phyloP scores from a whole-genome alignment of 2,888 invertebrate genomes.

The Xestia ashworthii region DNA sequence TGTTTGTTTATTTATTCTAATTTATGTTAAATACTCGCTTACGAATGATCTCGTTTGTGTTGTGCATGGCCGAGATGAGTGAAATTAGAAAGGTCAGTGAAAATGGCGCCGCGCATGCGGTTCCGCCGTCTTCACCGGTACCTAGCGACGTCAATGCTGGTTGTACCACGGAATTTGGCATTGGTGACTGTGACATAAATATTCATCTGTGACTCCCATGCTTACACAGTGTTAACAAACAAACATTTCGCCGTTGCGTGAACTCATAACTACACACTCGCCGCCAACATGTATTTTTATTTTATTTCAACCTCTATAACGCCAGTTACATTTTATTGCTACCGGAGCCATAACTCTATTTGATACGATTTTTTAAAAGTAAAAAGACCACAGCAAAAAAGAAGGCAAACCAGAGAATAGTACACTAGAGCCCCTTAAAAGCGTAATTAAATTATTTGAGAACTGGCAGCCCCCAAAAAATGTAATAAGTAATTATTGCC shows the following conservation, averaged over 20 bases:
- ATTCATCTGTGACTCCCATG: conserved; percentile 18
- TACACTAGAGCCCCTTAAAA: background rate
- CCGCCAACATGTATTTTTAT: conserved; percentile 32
- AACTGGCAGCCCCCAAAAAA: background rate
- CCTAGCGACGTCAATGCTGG: conserved; percentile 38
- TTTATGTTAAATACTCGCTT: conserved; percentile 29
- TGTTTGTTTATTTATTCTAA: conserved; percentile 13
- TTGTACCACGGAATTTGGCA: conserved; percentile 34
- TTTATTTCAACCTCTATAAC: conserved; percentile 13
- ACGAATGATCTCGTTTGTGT: conserved; percentile 25
- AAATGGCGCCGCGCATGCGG: conserved; percentile 67
- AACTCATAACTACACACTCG: conserved; percentile 30
- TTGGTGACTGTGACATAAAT: conserved; percentile 18
- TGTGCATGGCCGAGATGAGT: conserved; percentile 67
- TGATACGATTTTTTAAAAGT: background rate
- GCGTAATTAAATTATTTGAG: background rate
- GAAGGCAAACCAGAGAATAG: background rate
- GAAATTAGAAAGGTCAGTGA: conserved; percentile 83
- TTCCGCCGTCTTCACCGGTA: conserved; percentile 48
- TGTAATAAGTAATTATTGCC: background rate
- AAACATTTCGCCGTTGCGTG: conserved; percentile 61
- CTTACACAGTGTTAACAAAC: conserved; percentile 46
- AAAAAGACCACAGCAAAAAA: background rate
- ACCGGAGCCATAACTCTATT: background rate
- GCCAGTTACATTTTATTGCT: conserved; percentile 25